Evolutionary conservation across 2,113 vertebrate genomes (phyloP).

Genomic region (Calyptomena viridis): DNA sequence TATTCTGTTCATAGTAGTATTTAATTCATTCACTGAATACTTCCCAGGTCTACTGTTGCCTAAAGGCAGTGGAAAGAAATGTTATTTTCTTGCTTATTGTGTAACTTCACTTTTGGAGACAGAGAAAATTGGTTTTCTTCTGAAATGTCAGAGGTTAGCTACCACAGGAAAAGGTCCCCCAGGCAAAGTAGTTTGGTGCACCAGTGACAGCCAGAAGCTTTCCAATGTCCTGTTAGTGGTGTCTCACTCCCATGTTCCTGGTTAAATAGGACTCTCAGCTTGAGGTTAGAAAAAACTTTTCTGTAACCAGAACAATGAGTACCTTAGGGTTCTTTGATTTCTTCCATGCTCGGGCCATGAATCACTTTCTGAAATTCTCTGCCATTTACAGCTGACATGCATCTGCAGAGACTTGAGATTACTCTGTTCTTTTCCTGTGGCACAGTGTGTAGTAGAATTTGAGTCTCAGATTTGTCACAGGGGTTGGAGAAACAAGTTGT

Average conservation of each 20-base stretch:
- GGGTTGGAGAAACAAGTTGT: neutral
- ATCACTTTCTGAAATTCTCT: neutral
- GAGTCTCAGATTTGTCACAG: neutral
- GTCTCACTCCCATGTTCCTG: neutral
- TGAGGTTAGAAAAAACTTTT: neutral
- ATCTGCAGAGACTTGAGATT: neutral
- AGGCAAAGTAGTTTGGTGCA: neutral
- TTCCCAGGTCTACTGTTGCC: neutral
- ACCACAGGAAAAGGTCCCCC: neutral
- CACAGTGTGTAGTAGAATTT: neutral
- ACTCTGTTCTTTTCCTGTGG: neutral
- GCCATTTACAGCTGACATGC: neutral
- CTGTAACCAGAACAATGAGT: neutral
- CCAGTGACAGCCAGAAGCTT: neutral
- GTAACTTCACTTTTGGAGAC: neutral
- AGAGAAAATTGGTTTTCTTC: slow-evolving; percentile 8
- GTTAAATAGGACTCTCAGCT: neutral
- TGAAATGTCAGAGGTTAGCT: neutral
- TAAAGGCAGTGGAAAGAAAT: neutral
- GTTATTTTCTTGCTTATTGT: neutral
- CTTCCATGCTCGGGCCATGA: neutral
- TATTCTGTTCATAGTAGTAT: neutral
- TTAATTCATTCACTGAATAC: neutral
- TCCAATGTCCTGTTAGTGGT: neutral
- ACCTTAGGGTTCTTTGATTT: neutral